Evolutionary conservation across 2,797 vertebrate genomes (phyloP).

Genomic region (Pantherophis alleghaniensis): DNA sequence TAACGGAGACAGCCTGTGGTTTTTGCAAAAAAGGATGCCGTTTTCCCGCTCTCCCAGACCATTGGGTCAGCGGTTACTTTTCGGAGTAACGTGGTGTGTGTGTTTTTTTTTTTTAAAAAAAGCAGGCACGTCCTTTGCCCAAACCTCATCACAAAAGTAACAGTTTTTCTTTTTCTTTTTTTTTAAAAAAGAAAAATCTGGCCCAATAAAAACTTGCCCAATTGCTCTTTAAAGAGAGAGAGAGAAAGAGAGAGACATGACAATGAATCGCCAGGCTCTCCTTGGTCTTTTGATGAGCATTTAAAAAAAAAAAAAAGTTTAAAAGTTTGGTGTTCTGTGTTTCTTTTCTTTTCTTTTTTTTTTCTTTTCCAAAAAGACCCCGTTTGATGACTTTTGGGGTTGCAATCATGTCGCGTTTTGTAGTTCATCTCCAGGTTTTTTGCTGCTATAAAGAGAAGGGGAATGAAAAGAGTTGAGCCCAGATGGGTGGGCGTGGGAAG

Average conservation of each 20-base stretch:
- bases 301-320: not conserved
- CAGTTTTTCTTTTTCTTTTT: not conserved
- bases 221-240: not conserved
- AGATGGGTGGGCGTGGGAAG: rapidly evolving
- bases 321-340: not conserved
- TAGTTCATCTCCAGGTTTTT: constrained; percentile 34
- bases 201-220: not conserved
- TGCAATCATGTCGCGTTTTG: not conserved
- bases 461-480: too few species aligned
- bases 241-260: not conserved
- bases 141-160: not conserved
- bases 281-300: not conserved
- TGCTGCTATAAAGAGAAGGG: constrained; percentile 11
- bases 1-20: not conserved
- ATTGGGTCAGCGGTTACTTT: not conserved
- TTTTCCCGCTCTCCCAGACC: rapidly evolving
- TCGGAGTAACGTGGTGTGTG: not conserved
- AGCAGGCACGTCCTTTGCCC: constrained; percentile 17
- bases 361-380: rapidly evolving
- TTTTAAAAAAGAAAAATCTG: not conserved
- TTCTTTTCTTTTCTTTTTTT: too few species aligned
- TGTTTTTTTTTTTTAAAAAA: not conserved
- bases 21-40: not conserved
- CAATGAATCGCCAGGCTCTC: not conserved
- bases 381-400: not conserved